Conservation (phyloP, 2,888 invertebrate genomes). For the Drosophila monieri region DNA sequence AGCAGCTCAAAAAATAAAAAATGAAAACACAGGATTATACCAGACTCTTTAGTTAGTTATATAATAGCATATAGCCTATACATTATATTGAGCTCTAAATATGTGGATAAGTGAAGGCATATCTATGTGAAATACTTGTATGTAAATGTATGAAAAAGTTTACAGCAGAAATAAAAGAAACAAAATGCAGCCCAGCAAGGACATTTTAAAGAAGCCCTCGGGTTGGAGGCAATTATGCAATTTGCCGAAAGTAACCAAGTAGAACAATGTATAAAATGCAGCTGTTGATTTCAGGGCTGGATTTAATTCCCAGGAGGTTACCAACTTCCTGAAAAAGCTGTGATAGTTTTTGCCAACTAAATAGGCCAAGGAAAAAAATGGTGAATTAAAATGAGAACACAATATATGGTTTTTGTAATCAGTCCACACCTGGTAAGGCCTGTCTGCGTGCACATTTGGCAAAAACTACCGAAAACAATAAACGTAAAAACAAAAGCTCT, state of each 20-base stretch:
- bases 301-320: constrained; percentile 1
- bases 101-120: constrained; percentile 64
- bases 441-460: neutral
- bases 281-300: constrained; percentile 11
- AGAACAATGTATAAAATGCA: constrained; percentile 34
- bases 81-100: constrained; percentile 47
- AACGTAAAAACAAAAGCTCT: neutral
- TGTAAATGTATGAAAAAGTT: constrained; percentile 71
- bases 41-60: constrained; percentile 38
- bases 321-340: neutral
- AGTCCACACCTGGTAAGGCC: neutral
- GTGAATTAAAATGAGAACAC: neutral
- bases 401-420: neutral
- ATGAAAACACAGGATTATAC: constrained; percentile 10
- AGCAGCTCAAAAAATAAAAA: constrained; percentile 60
- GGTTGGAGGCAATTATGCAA: constrained; percentile 52
- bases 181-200: constrained; percentile 48
- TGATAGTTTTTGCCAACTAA: neutral
- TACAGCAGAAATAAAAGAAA: constrained; percentile 54
- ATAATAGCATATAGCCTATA: constrained; percentile 27
- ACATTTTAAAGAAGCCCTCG: constrained; percentile 25
- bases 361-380: neutral
- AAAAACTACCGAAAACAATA: constrained; percentile 1
- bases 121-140: constrained; percentile 73
- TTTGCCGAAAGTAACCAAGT: constrained; percentile 47